A percentile compares a stretch with the other conserved stretches of the same genome.
These are phyloP conservation scores for Poecilia picta DNA, from an alignment of 2,797 vertebrate genomes.

Conservation along the genomic window DNA sequence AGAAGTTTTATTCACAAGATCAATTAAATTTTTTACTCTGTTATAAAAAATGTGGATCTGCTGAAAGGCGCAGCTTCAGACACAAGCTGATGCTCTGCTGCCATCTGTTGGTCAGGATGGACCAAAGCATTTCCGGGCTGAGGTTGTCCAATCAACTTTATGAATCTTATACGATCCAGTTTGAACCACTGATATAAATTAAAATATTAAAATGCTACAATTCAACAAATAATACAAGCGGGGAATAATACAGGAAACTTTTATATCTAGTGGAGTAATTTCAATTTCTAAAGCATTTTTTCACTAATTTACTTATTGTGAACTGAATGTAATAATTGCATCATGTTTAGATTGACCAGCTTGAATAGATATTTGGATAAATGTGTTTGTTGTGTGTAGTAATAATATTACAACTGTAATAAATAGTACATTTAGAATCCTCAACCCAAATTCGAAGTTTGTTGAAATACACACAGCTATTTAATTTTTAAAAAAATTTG, in stretches of 20 bases:
- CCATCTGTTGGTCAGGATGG: conserved; percentile 53
- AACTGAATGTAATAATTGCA: neutral
- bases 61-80: neutral
- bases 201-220: neutral
- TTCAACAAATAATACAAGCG: neutral
- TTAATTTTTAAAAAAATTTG: neutral
- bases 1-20: neutral
- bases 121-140: neutral
- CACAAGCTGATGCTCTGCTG: conserved; percentile 39
- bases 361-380: neutral
- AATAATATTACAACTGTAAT: neutral
- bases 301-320: neutral
- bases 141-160: too few species aligned
- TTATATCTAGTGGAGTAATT: neutral
- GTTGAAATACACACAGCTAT: neutral
- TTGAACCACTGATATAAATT: neutral
- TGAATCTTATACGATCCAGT: neutral
- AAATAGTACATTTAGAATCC: neutral
- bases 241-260: neutral
- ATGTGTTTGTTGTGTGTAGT: neutral
- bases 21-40: neutral
- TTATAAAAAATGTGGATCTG: neutral
- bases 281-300: neutral
- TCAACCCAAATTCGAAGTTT: neutral
- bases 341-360: neutral